Base-by-base conservation (phyloP, 1,140 invertebrate species). In the Helicoverpa zea region DNA sequence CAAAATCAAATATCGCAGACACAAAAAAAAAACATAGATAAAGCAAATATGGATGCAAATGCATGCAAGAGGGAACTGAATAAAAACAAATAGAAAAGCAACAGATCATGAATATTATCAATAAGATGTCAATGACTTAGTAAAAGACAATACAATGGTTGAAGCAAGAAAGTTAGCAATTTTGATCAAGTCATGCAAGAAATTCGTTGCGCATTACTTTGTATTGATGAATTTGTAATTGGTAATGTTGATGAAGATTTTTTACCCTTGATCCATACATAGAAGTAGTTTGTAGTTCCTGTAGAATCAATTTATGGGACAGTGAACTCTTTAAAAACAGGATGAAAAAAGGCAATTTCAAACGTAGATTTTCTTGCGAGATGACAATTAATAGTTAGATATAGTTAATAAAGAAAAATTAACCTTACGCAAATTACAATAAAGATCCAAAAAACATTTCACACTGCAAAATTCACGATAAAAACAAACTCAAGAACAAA, bases 121-220 rank as follows among this genome's bases (percentile, higher is more conserved):
- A 43, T 9, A 43, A 43, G 23, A 23, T 23, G 35, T 61, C 10
- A 29, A 23, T 61, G 9, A 47, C 23, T 47, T 49, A 49, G 7
- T 52, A 70, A n/a, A 52, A 70, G 9, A 74, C 52, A 1, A 13
- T 12, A 61, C 29, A 14, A 51, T 68, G 14, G 30, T 30, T 16
- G 35, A 47, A 52, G 52, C 16, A 59, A 58, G 72, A 59, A 75
- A 75, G 56, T 61, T n/a, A 2, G 7, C 12, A 13, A 56, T 59
- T 59, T 72, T 47, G n/a, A 18, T n/a, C 18, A 49, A 75, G 72
- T 75, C 72, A 75, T 61, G 54, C 72, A 14, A 61, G 54, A 61
- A 75, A 75, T 75, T 23, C 43, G 35, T 73, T 54, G 35, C 16
- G 16, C 16, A 75, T 30, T 23, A n/a, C 2, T 18, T 61, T 35